phyloP scores from a whole-genome alignment of 2,113 vertebrate species.

The Electrona antarctica region DNA sequence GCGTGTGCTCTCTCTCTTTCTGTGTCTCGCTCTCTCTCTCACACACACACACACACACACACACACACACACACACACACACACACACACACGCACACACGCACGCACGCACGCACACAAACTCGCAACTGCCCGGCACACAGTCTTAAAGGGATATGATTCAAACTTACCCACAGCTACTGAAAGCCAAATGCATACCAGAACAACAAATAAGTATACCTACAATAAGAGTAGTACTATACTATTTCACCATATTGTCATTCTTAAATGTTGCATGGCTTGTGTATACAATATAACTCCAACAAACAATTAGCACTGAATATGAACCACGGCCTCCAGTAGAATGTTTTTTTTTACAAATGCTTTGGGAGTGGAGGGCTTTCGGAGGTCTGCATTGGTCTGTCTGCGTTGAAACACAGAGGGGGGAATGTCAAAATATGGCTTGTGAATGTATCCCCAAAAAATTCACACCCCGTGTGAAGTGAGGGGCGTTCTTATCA shows the following conservation, averaged over 20 bases:
- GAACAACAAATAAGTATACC: background rate
- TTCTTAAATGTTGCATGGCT: background rate
- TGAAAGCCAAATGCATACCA: background rate
- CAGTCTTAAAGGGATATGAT: constrained; percentile 73
- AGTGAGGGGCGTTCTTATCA: too few relatives aligned
- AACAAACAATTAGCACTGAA: background rate
- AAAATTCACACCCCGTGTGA: too few relatives aligned
- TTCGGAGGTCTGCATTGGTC: background rate
- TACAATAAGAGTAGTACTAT: background rate
- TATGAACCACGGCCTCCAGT: background rate
- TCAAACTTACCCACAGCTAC: constrained; percentile 34
- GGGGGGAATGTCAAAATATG: background rate
- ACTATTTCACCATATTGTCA: background rate
- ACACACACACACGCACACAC: constrained; percentile 15
- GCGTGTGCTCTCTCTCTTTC: background rate
- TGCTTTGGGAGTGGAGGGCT: background rate
- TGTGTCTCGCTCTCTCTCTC: background rate
- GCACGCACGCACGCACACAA: constrained; percentile 29
- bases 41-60: constrained; percentile 12
- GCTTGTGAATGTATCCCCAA: too few relatives aligned
- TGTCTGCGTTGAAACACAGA: background rate
- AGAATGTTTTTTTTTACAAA: background rate
- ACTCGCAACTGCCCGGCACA: constrained; percentile 64
- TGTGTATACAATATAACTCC: background rate
- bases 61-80: constrained; percentile 11